Evolutionary conservation across 2,797 vertebrate species (phyloP).

Genomic region (Bovichtus variegatus): DNA sequence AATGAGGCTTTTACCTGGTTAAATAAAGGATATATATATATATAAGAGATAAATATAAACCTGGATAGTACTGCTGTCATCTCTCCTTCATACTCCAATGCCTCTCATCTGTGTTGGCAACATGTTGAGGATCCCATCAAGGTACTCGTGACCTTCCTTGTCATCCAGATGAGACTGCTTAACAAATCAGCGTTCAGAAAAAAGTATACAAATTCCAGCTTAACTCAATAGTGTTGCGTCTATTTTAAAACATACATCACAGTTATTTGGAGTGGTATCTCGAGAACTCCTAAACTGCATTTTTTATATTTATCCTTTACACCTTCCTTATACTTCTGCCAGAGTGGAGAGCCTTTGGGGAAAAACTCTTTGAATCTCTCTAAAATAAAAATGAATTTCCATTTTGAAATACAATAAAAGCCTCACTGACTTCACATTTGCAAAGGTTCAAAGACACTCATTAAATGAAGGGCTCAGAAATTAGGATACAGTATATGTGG

Average conservation of each 20-base stretch:
- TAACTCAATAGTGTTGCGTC: slow-evolving; percentile 2
- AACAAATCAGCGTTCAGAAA: slow-evolving; percentile 19
- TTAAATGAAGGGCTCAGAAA: neutral
- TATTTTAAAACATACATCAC: slow-evolving; percentile 15
- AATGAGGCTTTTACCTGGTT: too few species aligned
- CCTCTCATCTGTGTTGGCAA: slow-evolving; percentile 46
- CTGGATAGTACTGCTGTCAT: slow-evolving; percentile 22
- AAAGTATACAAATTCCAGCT: slow-evolving; percentile 24
- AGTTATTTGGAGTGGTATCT: neutral
- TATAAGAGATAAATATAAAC: slow-evolving; percentile 58
- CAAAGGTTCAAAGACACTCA: neutral
- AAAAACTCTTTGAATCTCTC: neutral
- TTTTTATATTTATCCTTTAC: neutral
- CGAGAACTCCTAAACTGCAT: slow-evolving; percentile 14
- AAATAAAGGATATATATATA: too few species aligned
- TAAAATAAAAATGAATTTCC: neutral
- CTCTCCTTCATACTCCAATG: slow-evolving; percentile 26
- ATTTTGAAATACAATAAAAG: neutral
- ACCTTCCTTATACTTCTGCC: neutral
- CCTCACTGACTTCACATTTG: neutral
- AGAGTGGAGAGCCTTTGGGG: neutral
- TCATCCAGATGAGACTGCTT: slow-evolving; percentile 18
- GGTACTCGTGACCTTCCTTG: slow-evolving; percentile 39
- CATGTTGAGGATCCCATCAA: slow-evolving; percentile 40
- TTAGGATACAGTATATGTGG: too few species aligned